phyloP scores from a whole-genome alignment of 2,797 vertebrate species.

The Cheirogaleus major region DNA sequence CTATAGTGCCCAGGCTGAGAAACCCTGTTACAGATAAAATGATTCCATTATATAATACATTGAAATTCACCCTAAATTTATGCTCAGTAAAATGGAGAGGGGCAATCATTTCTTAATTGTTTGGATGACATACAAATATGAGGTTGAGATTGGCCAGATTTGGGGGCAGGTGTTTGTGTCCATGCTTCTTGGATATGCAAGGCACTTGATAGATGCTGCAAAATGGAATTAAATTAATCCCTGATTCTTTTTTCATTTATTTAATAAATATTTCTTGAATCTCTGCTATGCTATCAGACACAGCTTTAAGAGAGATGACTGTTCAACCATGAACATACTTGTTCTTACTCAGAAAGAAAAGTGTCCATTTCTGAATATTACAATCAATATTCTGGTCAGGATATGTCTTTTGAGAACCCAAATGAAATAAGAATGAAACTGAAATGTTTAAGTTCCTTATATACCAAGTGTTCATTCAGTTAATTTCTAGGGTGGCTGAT shows the following conservation, averaged over 20 bases:
- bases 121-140: not conserved
- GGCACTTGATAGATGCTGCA: not conserved
- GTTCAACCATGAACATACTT: not conserved
- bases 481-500: not conserved
- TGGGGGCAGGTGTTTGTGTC: not conserved
- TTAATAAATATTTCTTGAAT: slow-evolving; percentile 10
- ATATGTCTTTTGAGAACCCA: slow-evolving; percentile 9
- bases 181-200: not conserved
- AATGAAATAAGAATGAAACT: slow-evolving; percentile 15
- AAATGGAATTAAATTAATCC: not conserved
- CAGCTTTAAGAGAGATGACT: not conserved
- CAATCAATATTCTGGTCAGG: slow-evolving; percentile 28
- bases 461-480: not conserved
- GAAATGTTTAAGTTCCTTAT: slow-evolving; percentile 7
- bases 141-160: not conserved
- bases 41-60: not conserved
- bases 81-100: not conserved
- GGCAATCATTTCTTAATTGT: not conserved
- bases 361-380: not conserved
- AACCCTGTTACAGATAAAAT: not conserved
- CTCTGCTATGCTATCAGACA: not conserved
- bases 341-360: not conserved
- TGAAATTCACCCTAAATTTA: not conserved
- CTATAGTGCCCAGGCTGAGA: not conserved
- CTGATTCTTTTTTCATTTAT: slow-evolving; percentile 12